Conservation (phyloP, 1,140 invertebrate species). For the Papilio machaon region DNA sequence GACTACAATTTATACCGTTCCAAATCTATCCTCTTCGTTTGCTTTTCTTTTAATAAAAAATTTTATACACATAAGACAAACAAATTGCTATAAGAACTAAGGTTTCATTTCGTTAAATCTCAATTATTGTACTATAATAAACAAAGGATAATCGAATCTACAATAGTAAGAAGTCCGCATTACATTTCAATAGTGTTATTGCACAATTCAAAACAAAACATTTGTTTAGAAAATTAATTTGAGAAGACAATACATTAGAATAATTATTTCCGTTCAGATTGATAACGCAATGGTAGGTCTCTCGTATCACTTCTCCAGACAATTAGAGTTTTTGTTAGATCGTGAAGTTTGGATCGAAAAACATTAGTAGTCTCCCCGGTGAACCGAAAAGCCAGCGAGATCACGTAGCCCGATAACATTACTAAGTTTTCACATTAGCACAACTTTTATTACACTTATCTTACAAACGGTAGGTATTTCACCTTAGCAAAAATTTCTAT, state of each 20-base stretch:
- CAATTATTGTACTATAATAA: no score
- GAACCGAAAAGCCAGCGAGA: conserved; percentile 68
- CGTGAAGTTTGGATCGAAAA: conserved; percentile 59
- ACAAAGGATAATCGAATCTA: not conserved
- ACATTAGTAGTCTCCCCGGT: conserved; percentile 58
- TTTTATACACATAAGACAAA: not conserved
- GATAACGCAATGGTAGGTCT: not conserved
- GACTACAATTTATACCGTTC: not conserved
- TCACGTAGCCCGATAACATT: conserved; percentile 79
- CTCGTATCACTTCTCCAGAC: conserved; percentile 32
- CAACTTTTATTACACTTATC: conserved; percentile 80
- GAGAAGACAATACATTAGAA: not conserved
- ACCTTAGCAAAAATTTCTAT: conserved; percentile 58
- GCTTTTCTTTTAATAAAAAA: not conserved
- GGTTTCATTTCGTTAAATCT: not conserved
- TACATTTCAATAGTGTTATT: no score
- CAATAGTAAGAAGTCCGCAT: not conserved
- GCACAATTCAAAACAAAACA: no score
- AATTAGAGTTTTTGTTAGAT: conserved; percentile 53
- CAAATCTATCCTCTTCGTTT: not conserved
- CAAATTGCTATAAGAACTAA: not conserved
- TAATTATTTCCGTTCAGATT: not conserved
- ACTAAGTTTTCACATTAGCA: conserved; percentile 76
- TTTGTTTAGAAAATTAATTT: not conserved
- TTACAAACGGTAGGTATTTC: conserved; percentile 57